phyloP scores from a whole-genome alignment of 2,797 vertebrate species.

The Cynopterus sphinx region DNA sequence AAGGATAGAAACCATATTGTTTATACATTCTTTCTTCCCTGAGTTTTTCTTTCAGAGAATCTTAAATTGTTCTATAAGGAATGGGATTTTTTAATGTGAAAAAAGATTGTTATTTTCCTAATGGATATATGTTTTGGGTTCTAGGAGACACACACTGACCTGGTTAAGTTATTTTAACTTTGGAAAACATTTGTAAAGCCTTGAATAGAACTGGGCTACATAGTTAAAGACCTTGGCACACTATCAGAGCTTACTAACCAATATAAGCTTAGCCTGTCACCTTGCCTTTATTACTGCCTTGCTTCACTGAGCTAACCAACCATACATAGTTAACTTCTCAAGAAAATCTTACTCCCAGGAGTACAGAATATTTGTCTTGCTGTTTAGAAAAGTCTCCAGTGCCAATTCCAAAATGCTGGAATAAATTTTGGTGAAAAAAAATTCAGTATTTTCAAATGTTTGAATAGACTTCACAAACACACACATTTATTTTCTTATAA shows the following conservation, averaged over 20 bases:
- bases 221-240: neutral
- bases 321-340: neutral
- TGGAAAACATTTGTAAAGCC: conserved; percentile 14
- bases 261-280: neutral
- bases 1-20: neutral
- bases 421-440: neutral
- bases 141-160: neutral
- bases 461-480: conserved; percentile 41
- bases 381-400: conserved; percentile 16
- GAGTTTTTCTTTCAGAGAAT: conserved; percentile 2
- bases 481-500: conserved; percentile 40
- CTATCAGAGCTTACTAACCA: neutral
- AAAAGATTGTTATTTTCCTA: conserved; percentile 23
- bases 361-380: conserved; percentile 15
- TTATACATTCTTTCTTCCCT: neutral
- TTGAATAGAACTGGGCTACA: neutral
- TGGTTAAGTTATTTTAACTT: neutral
- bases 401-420: conserved; percentile 37
- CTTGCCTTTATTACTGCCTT: neutral
- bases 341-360: neutral
- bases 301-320: neutral
- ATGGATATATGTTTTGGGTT: neutral
- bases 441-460: conserved; percentile 31
- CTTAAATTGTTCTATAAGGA: neutral
- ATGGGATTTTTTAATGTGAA: neutral